These are phyloP conservation scores for Halocaridina rubra DNA, from an alignment of 2,888 invertebrate species.

Conservation along the genomic window DNA sequence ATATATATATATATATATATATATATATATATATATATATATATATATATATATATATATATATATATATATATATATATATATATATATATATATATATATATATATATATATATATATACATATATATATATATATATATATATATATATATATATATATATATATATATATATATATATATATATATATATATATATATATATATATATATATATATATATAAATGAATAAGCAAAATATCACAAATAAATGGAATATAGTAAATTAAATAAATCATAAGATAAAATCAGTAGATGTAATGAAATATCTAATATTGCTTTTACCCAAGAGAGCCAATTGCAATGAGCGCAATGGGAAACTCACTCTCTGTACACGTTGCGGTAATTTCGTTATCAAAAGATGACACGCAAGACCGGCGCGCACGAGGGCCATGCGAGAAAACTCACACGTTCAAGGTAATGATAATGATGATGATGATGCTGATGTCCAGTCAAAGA, in stretches of 20 bases:
- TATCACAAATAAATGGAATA: background rate
- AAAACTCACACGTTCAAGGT: no score
- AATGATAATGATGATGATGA: no score
- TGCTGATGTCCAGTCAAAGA: no score
- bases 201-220: background rate
- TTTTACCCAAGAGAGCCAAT: no score
- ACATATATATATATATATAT: background rate
- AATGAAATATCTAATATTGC: no score
- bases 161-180: background rate
- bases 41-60: background rate
- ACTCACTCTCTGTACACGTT: no score
- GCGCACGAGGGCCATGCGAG: no score
- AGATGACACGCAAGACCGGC: no score
- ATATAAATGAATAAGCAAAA: background rate
- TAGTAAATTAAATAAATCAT: background rate
- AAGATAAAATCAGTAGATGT: no score
- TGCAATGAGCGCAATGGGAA: no score
- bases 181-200: background rate
- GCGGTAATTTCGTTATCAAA: no score
- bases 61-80: conserved; percentile 1
- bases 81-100: background rate
- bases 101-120: background rate
- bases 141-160: background rate
- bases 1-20: background rate
- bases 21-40: background rate